Base-by-base conservation (phyloP, 2,113 vertebrate species). In the Muntiacus muntjak region DNA sequence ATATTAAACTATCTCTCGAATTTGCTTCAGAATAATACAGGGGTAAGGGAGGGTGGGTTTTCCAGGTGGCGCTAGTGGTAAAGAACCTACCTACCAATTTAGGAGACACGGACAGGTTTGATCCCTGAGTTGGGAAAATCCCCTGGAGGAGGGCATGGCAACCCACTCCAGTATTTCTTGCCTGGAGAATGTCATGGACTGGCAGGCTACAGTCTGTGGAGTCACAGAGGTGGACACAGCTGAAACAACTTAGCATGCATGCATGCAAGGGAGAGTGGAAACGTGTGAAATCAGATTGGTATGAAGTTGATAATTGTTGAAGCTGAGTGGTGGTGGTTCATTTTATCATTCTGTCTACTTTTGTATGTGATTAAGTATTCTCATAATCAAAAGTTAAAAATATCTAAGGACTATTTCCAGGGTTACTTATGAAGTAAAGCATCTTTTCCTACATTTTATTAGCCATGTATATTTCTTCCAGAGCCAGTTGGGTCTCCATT, bases 321-420 rank as follows among this genome's bases (percentile, higher is more conserved):
- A 95, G 79, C 54, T 64, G n/a, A 94, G 47, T 52, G 28, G 54
- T 91, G 55, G 28, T 55, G 40, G 45, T 43, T 90, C 16, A 10
- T 95, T 95, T 81, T 89, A 47, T 92, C 43, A 54, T 57, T 94
- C 47, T 89, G 43, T 96, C 36, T 96, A 47, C 17, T 88, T 89
- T 93, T 89, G 52, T 89, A 87, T 33, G 30, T 45, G 19, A 54
- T 94, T 89, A 88, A 78, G 52, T 94, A 62, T 55, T 60, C 25
- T 92, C 64, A 25, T 87, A 60, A 87, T 79, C 74, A 88, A 87
- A 90, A 71, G 23, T 47, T 43, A 17, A 85, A 88, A 55, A 62
- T 86, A 94, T 85, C 45, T 28, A 67, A 87, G 71, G 60, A 40
- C n/a, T 93, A 26, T 94, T 94, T 92, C 62, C 74, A 84, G 50